Evolutionary conservation across 2,113 vertebrate genomes (phyloP).

Genomic region (Mastomys natalensis): DNA sequence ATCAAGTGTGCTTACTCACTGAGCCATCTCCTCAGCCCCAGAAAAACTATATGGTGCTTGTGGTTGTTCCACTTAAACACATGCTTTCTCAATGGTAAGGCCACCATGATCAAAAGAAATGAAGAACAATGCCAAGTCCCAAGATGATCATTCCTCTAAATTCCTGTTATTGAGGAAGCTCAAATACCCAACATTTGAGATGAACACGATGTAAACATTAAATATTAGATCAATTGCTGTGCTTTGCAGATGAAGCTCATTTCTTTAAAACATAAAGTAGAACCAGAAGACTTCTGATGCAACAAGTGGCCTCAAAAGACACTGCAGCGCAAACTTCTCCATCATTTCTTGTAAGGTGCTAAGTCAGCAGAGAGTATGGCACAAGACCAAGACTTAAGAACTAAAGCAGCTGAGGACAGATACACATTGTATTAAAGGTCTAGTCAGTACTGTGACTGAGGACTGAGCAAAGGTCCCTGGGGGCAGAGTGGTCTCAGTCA

Average conservation of each 20-base stretch:
- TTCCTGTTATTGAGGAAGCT: not conserved
- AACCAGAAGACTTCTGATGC: not conserved
- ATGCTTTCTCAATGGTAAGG: not conserved
- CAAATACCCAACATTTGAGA: conserved; percentile 12
- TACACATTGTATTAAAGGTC: not conserved
- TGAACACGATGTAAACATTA: not conserved
- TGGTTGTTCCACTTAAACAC: not conserved
- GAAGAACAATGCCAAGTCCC: not conserved
- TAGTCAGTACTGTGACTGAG: not conserved
- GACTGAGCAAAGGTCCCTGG: not conserved
- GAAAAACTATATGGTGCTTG: not conserved
- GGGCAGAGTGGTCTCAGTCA: not conserved
- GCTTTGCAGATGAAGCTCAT: not conserved
- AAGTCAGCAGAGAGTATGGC: not conserved
- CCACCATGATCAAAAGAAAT: not conserved
- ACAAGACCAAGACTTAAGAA: not conserved
- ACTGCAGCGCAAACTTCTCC: not conserved
- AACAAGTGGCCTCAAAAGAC: not conserved
- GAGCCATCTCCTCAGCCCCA: not conserved
- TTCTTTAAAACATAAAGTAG: conserved; percentile 49
- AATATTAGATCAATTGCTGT: conserved; percentile 20
- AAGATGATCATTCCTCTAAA: not conserved
- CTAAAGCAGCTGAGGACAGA: not conserved
- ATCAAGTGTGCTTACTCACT: not conserved
- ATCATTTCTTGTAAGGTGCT: not conserved